A percentile compares a stretch with the other conserved stretches of the same genome.
Conservation (phyloP, 2,113 vertebrate genomes). For the Pseudopipra pipra region DNA sequence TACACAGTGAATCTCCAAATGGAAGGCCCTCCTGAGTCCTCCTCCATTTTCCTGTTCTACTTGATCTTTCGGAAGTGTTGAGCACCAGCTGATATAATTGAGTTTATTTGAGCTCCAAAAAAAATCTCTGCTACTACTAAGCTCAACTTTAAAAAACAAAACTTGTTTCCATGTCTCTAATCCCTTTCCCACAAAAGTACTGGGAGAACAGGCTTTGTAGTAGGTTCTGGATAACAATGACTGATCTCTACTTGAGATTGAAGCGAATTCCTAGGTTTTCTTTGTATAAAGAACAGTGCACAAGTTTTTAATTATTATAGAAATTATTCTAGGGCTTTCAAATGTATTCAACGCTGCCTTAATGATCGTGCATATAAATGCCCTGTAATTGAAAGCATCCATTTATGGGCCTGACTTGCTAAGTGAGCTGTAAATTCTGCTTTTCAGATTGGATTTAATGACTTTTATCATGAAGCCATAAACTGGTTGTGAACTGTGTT, state of each 20-base stretch:
- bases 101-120: conserved; percentile 6
- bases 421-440: conserved; percentile 58
- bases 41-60: not conserved
- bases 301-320: conserved; percentile 10
- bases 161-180: not conserved
- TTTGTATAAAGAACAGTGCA: not conserved
- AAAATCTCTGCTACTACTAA: not conserved
- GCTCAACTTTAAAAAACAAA: not conserved
- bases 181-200: not conserved
- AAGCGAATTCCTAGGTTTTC: not conserved
- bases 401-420: conserved; percentile 35
- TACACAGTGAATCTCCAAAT: not conserved
- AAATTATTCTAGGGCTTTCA: conserved; percentile 32
- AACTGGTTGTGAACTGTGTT: conserved; percentile 38
- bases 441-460: conserved; percentile 58
- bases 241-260: not conserved
- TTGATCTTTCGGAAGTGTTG: conserved; percentile 9
- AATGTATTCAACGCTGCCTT: not conserved
- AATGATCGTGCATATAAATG: conserved; percentile 26
- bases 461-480: conserved; percentile 50
- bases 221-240: not conserved
- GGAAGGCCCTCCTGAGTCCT: not conserved
- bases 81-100: not conserved
- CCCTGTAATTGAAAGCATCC: conserved; percentile 33
- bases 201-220: conserved; percentile 17